Base-by-base conservation (phyloP, 2,797 vertebrate genomes). In the Pipistrellus pipistrellus region DNA sequence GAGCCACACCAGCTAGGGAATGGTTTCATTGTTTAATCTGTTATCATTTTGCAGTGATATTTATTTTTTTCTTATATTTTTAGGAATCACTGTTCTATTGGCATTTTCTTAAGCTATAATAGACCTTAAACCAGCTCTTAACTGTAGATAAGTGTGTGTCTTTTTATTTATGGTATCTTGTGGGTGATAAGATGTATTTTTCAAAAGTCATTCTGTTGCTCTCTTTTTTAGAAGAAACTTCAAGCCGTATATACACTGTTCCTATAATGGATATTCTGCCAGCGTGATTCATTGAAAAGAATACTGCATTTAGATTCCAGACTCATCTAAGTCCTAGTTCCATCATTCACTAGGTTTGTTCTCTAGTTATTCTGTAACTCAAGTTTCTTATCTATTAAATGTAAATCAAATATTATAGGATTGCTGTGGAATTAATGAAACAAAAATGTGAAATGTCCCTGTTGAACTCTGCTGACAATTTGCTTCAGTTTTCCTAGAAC, bases 401-500 rank as follows among this genome's bases (percentile, higher is more conserved):
- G n/a, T 68, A 41, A 85, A 38, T 21, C 73, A 91, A 85, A 83
- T 93, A 82, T 78, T 68, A 86, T 32, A 88, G 30, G 21, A 64
- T 75, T 78, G 35, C 38, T 38, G 10, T 78, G 62, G n/a, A 85
- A 89, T 76, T 53, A 76, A 71, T 59, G 23, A 73, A 93, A 75
- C 83, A 75, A 91, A 96, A 87, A 90, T 88, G 51, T 57, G 59
- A 86, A 78, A 78, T 8, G 6, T 46, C n/a, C 53, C 48, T 64
- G 35, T 78, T 85, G 62, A 69, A 72, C n/a, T 85, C 76, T 86
- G 44, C 88, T 85, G 88, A 82, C 48, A 92, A 69, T 72, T 93
- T 90, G 68, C 35, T 91, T 93, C 44, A 80, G 13, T 25, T 87
- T 90, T 94, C 77, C 86, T 92, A 80, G 89, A 75, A 91, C n/a